These are phyloP conservation scores for Fregata magnificens DNA, from an alignment of 2,113 vertebrate species.

Conservation along the genomic window DNA sequence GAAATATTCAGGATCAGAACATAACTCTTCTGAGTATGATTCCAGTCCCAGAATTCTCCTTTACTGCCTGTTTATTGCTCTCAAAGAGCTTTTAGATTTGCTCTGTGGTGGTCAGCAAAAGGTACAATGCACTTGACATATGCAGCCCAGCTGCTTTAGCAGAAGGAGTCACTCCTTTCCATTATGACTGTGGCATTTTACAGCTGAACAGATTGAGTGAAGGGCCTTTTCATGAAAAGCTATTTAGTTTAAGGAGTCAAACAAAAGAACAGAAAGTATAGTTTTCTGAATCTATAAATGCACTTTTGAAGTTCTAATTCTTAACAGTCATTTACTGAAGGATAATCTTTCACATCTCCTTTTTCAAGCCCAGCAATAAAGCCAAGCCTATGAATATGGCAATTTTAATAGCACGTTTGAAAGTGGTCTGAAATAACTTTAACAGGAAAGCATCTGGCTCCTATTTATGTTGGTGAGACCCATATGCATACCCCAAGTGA, in stretches of 20 bases:
- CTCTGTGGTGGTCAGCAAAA: background rate
- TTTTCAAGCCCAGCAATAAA: background rate
- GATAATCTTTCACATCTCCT: background rate
- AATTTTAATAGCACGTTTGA: background rate
- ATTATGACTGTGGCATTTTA: background rate
- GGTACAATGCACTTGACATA: background rate
- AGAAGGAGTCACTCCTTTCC: background rate
- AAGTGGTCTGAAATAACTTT: background rate
- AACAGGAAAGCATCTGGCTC: background rate
- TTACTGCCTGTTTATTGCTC: background rate
- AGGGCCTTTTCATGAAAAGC: background rate
- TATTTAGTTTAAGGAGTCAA: background rate
- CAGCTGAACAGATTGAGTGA: background rate
- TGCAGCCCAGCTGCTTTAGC: background rate
- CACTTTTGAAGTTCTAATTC: background rate
- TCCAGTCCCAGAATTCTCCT: background rate
- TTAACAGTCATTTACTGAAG: background rate
- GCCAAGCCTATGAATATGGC: background rate
- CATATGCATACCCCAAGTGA: background rate
- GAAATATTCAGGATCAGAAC: background rate
- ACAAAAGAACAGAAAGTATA: background rate
- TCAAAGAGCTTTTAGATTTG: background rate
- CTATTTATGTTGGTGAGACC: background rate
- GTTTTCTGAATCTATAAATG: background rate
- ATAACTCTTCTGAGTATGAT: background rate